Evolutionary conservation across 2,888 invertebrate species (phyloP).

Genomic region (Andrena minutula): DNA sequence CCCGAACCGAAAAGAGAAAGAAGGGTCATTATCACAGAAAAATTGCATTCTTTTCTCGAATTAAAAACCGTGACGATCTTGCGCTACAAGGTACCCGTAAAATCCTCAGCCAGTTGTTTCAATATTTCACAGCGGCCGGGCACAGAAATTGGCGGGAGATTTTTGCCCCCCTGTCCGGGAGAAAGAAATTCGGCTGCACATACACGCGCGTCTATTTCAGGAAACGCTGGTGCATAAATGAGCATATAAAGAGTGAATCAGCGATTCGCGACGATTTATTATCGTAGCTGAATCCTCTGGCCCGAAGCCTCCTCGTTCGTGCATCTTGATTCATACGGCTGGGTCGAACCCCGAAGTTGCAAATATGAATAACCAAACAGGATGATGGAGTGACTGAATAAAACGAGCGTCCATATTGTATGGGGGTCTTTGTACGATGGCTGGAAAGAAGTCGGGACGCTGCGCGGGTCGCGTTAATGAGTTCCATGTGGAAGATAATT

Average conservation of each 20-base stretch:
- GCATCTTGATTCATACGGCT: slow-evolving; percentile 67
- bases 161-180: slow-evolving; percentile 14
- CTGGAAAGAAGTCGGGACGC: slow-evolving; percentile 15
- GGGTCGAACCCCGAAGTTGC: slow-evolving; percentile 62
- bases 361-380: slow-evolving; percentile 58
- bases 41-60: not conserved
- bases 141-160: slow-evolving; percentile 19
- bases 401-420: slow-evolving; percentile 42
- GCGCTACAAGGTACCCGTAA: slow-evolving; percentile 3
- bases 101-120: slow-evolving; percentile 44
- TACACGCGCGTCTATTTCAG: slow-evolving; percentile 46
- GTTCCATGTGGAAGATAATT: slow-evolving; percentile 26
- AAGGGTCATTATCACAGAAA: not conserved
- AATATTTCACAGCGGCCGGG: slow-evolving; percentile 40
- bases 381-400: slow-evolving; percentile 59
- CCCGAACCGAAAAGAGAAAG: not conserved
- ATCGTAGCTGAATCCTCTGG: slow-evolving; percentile 62
- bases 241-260: slow-evolving; percentile 66
- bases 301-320: slow-evolving; percentile 50
- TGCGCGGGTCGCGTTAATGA: slow-evolving; percentile 28
- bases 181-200: slow-evolving; percentile 36
- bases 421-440: slow-evolving; percentile 16
- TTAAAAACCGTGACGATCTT: not conserved
- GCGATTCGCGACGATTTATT: slow-evolving; percentile 70
- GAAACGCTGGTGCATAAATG: slow-evolving; percentile 52